Evolutionary conservation across 2,113 vertebrate genomes (phyloP).

Genomic region (Vidua macroura): DNA sequence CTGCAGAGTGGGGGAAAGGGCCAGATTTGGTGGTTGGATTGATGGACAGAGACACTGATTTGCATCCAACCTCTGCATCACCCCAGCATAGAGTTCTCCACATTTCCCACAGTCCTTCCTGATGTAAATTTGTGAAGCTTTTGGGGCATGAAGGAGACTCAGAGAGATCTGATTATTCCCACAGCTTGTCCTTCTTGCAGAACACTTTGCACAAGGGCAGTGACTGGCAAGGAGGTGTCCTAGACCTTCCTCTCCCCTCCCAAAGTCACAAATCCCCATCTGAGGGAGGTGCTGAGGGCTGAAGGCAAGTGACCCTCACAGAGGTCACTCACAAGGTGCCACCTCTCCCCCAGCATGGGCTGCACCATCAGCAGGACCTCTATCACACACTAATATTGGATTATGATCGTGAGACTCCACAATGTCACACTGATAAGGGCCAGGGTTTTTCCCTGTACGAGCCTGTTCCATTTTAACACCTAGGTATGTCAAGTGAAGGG

Average conservation of each 20-base stretch:
- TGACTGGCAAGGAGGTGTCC: not conserved
- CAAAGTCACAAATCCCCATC: not conserved
- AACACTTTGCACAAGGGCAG: not conserved
- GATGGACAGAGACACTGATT: not conserved
- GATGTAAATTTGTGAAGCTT: not conserved
- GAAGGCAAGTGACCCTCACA: not conserved
- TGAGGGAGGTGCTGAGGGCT: not conserved
- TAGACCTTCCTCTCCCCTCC: not conserved
- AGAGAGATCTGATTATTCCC: not conserved
- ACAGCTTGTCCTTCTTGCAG: not conserved
- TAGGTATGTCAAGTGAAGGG: conserved; percentile 60
- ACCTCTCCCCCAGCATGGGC: not conserved
- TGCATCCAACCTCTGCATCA: not conserved
- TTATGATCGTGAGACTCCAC: conserved; percentile 49
- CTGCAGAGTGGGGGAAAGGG: not conserved
- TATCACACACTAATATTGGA: conserved; percentile 50
- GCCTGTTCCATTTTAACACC: conserved; percentile 54
- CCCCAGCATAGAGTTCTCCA: not conserved
- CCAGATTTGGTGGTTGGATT: not conserved
- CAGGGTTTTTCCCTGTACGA: not conserved
- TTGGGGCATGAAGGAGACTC: not conserved
- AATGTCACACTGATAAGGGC: conserved; percentile 59
- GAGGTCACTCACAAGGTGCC: conserved; percentile 41
- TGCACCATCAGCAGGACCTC: not conserved
- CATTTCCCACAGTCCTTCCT: not conserved